Percentiles rank a stretch among this genome's conserved stretches.
These are phyloP conservation scores for Platichthys flesus DNA, from an alignment of 2,113 vertebrate genomes.

Conservation along the genomic window DNA sequence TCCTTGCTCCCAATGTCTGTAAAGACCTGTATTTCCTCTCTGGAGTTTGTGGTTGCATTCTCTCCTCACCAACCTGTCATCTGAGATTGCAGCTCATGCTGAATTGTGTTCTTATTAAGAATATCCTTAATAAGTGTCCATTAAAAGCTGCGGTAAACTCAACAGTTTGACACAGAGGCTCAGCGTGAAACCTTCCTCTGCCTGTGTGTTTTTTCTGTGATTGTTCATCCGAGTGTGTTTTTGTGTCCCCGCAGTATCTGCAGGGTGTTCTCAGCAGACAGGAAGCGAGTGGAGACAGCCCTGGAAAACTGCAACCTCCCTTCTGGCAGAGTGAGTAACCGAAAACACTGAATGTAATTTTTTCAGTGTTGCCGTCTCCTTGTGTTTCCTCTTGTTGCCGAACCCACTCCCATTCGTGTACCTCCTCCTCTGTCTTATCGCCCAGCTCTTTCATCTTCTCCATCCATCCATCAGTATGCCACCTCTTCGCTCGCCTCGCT, in stretches of 20 bases:
- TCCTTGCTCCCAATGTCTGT: no score
- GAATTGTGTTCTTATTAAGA: neutral
- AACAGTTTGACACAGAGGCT: constrained; percentile 13
- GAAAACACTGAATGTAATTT: constrained; percentile 17
- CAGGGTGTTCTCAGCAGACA: constrained; percentile 94
- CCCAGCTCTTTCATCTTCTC: constrained; percentile 32
- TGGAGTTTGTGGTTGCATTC: neutral
- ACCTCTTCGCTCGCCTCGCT: constrained; percentile 6
- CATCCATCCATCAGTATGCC: constrained; percentile 33
- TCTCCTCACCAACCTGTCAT: neutral
- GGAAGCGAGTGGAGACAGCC: constrained; percentile 93
- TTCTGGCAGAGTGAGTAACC: constrained; percentile 90
- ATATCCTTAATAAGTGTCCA: constrained; percentile 16
- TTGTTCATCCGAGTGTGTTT: constrained; percentile 39
- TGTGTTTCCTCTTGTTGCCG: constrained; percentile 16
- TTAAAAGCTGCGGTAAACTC: constrained; percentile 15
- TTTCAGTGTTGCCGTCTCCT: constrained; percentile 8
- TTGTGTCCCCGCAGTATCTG: constrained; percentile 86
- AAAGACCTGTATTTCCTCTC: no score
- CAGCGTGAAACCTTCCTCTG: constrained; percentile 12
- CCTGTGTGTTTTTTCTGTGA: constrained; percentile 33
- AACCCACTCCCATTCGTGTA: neutral
- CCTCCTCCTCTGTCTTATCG: constrained; percentile 1
- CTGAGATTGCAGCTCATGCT: neutral
- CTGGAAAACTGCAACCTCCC: constrained; percentile 95